These are phyloP conservation scores for Callyntrura sp. DNA, from an alignment of 2,888 invertebrate genomes.

Conservation along the genomic window DNA sequence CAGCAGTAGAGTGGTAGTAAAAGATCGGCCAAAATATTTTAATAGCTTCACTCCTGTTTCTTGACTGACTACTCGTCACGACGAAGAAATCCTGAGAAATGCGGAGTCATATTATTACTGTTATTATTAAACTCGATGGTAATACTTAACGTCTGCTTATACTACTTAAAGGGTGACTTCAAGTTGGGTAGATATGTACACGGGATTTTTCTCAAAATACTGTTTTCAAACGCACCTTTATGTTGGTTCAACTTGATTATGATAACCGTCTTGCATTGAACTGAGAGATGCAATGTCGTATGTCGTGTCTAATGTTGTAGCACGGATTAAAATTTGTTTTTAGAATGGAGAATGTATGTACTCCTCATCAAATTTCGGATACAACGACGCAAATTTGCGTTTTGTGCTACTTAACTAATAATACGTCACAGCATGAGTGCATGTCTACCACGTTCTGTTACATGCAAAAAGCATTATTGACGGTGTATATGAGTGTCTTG, in stretches of 20 bases:
- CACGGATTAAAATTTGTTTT: slow-evolving; percentile 45
- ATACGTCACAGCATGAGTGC: neutral
- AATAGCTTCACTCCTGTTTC: slow-evolving; percentile 8
- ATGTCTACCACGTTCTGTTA: neutral
- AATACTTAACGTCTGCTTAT: neutral
- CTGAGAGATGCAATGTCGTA: slow-evolving; percentile 44
- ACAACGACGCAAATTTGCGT: slow-evolving; percentile 55
- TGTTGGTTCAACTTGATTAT: slow-evolving; percentile 22
- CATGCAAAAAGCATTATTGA: neutral
- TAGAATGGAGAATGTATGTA: slow-evolving; percentile 28
- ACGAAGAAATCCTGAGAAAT: neutral
- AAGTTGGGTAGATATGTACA: slow-evolving; percentile 4
- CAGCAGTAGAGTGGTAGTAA: neutral
- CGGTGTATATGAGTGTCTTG: neutral
- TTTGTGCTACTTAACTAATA: slow-evolving; percentile 48
- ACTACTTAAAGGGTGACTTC: neutral
- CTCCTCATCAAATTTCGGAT: slow-evolving; percentile 30
- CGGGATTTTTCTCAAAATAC: neutral
- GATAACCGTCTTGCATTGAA: slow-evolving; percentile 27
- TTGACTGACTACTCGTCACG: slow-evolving; percentile 15
- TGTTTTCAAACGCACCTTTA: slow-evolving; percentile 14
- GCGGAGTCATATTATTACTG: neutral
- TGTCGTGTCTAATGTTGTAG: slow-evolving; percentile 46
- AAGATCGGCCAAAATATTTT: slow-evolving; percentile 42
- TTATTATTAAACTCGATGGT: too few relatives aligned